Evolutionary conservation across 2,888 invertebrate genomes (phyloP), one percentile per base, ranked within the genome.

Genomic region (Rhagium mordax): DNA sequence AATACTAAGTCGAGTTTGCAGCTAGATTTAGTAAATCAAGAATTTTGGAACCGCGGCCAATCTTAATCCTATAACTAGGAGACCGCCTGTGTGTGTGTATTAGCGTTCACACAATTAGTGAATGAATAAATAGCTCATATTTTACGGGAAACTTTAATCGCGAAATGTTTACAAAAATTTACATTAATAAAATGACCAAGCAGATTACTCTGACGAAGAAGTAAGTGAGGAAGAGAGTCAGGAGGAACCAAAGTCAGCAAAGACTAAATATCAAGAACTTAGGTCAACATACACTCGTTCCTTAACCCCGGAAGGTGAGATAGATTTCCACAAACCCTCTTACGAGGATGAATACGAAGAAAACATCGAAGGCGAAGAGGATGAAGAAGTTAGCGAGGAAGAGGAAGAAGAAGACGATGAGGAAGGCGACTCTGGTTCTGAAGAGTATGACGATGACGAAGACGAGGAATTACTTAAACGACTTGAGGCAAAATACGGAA

Each of bases 401-500:
- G 86, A 86, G 62, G 84, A 84, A 64, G 86, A 87, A 47, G 86
- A 86, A 29, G 86, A 85, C 15, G 89, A 89, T 27, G 89, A 88
- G 15, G 90, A 90, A 53, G 87, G 87, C 71, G 89, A 88, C 60
- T 89, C 88, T 62, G 89, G 89, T 1, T 89, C 90, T 73, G 89
- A 85, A 16, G 85, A 79, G 29, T 80, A 82, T 65, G 84, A 84
- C 13, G 93, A 93, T 79, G 91, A 93, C 0, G 94, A 94, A 83
- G 94, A 94, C 83, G 90, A 90, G 5, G 94, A 94, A 76, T 87
- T 94, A 59, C 89, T 94, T 81, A 92, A 89, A 82, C 90, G 94
- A 77, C 87, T 94, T 70, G 94, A 94, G 84, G 92, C 91, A 24
- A 94, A 93, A 89, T 94, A 94, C 85, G 94, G 94, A 64, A 91